These are phyloP conservation scores for Hymenochirus boettgeri DNA, from an alignment of 2,113 vertebrate species.

Conservation along the genomic window DNA sequence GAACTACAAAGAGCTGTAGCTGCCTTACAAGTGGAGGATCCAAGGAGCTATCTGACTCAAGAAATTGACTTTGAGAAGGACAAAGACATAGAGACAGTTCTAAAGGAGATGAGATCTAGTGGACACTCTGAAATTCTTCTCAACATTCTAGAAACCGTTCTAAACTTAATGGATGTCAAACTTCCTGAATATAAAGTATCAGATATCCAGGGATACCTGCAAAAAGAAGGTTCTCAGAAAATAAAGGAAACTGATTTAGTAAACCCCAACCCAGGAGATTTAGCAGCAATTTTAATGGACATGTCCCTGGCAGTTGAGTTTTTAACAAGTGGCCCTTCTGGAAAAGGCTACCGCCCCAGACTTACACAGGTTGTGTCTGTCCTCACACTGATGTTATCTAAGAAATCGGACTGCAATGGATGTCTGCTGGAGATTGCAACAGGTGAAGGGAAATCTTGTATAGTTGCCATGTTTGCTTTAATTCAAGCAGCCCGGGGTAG, in stretches of 20 bases:
- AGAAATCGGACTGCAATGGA: slow-evolving; percentile 23
- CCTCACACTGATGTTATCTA: slow-evolving; percentile 37
- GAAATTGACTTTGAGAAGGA: not conserved
- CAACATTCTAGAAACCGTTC: not conserved
- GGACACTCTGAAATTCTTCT: not conserved
- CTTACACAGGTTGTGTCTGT: slow-evolving; percentile 45
- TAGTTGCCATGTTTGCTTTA: slow-evolving; percentile 45
- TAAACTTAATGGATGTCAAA: not conserved
- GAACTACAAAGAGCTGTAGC: not conserved
- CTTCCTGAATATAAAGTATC: not conserved
- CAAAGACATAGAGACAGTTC: slow-evolving; percentile 10
- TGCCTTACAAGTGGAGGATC: not conserved
- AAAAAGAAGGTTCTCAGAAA: not conserved
- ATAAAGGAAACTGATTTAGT: slow-evolving; percentile 29
- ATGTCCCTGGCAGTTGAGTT: slow-evolving; percentile 41
- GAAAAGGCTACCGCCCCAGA: slow-evolving; percentile 42
- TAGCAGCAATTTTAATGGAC: slow-evolving; percentile 24
- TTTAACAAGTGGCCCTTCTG: not conserved
- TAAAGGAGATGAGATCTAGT: slow-evolving; percentile 2
- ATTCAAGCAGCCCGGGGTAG: slow-evolving; percentile 39
- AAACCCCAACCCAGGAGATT: slow-evolving; percentile 16
- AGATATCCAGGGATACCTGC: not conserved
- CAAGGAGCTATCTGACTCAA: not conserved
- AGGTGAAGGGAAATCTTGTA: slow-evolving; percentile 47
- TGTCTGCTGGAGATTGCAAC: slow-evolving; percentile 46